phyloP scores from a whole-genome alignment of 1,140 invertebrate species.

The Marisa cornuarietis region DNA sequence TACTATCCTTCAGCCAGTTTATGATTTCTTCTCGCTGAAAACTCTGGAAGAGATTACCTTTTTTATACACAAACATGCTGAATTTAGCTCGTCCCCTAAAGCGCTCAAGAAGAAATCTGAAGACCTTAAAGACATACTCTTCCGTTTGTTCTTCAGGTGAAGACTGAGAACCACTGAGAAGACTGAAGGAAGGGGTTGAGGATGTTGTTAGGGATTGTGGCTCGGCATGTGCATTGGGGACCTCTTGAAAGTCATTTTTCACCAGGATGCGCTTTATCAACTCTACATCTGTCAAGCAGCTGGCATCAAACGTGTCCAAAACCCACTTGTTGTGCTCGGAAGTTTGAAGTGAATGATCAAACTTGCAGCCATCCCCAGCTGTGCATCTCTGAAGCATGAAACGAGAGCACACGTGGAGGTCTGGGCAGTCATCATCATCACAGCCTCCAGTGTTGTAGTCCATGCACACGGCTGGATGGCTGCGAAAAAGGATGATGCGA shows the following conservation, averaged over 20 bases:
- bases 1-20: background rate
- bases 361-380: background rate
- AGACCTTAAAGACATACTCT: background rate
- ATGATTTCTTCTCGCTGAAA: background rate
- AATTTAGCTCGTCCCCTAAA: background rate
- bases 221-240: background rate
- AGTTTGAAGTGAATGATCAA: background rate
- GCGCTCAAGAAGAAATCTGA: background rate
- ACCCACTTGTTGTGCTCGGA: slow-evolving; percentile 14
- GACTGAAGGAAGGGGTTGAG: background rate
- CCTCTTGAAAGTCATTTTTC: background rate
- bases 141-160: background rate
- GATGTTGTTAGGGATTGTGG: background rate
- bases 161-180: background rate
- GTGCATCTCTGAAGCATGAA: background rate
- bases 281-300: background rate
- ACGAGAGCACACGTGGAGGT: slow-evolving; percentile 4
- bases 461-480: background rate
- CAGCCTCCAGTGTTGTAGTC: background rate
- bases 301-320: background rate
- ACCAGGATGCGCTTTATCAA: background rate
- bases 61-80: background rate
- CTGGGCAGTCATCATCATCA: background rate
- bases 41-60: background rate
- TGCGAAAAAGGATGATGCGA: background rate